These are phyloP conservation scores for Scomber japonicus DNA, from an alignment of 2,113 vertebrate genomes.

Conservation along the genomic window DNA sequence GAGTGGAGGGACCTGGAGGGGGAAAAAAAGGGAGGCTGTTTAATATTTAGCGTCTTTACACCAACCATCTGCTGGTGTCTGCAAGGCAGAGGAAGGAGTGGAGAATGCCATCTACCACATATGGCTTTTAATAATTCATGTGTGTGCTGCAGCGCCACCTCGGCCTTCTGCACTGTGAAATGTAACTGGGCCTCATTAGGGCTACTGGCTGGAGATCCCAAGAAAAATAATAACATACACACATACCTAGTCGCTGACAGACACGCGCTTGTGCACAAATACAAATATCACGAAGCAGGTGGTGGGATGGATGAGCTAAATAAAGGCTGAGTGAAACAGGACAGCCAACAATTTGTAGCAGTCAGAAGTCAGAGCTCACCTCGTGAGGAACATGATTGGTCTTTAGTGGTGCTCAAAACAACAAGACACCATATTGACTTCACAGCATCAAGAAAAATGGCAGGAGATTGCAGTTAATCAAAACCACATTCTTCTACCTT, in stretches of 20 bases:
- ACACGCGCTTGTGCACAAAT: conserved; percentile 25
- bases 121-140: conserved; percentile 86
- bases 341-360: conserved; percentile 49
- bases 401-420: not conserved
- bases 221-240: conserved; percentile 51
- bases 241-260: conserved; percentile 35
- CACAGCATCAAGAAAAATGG: conserved; percentile 5
- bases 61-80: conserved; percentile 81
- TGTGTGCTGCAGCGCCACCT: conserved; percentile 69
- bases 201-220: conserved; percentile 63
- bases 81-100: conserved; percentile 61
- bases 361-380: conserved; percentile 22
- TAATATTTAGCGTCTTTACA: conserved; percentile 83
- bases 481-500: conserved; percentile 27
- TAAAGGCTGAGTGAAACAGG: conserved; percentile 27
- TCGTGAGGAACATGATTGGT: conserved; percentile 20
- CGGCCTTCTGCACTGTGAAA: conserved; percentile 71
- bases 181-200: conserved; percentile 72
- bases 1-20: conserved; percentile 15
- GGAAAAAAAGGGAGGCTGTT: conserved; percentile 48
- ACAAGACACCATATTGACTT: not conserved
- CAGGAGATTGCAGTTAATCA: not conserved
- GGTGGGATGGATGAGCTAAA: conserved; percentile 24
- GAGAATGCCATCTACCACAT: conserved; percentile 79
- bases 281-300: conserved; percentile 55